A percentile compares a stretch with the other conserved stretches of the same genome.
phyloP scores from a whole-genome alignment of 2,113 vertebrate genomes.

The Corydoras maculifer region DNA sequence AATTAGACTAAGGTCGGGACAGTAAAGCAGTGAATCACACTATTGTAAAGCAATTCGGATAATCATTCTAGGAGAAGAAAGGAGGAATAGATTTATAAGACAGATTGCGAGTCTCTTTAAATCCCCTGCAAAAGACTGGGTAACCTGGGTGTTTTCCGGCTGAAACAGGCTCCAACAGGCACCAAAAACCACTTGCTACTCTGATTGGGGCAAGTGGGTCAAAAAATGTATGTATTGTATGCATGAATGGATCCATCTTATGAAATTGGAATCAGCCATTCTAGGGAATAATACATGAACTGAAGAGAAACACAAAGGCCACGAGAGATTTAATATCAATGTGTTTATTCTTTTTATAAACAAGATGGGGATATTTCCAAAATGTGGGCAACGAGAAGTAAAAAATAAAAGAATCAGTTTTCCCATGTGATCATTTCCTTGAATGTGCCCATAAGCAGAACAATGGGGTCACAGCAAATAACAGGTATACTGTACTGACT shows the following conservation, averaged over 20 bases:
- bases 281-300: not conserved
- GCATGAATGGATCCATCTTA: not conserved
- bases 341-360: slow-evolving; percentile 69
- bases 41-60: too few species aligned
- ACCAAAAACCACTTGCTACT: too few species aligned
- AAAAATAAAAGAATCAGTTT: slow-evolving; percentile 47
- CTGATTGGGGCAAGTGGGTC: too few species aligned
- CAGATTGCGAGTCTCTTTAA: too few species aligned
- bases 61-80: too few species aligned
- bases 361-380: slow-evolving; percentile 68
- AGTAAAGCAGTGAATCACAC: too few species aligned
- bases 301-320: slow-evolving; percentile 1
- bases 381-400: slow-evolving; percentile 63
- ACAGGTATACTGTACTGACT: slow-evolving; percentile 34
- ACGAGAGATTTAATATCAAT: slow-evolving; percentile 51
- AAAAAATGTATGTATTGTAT: not conserved
- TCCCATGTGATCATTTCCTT: slow-evolving; percentile 53
- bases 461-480: slow-evolving; percentile 54
- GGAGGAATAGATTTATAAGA: too few species aligned
- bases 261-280: not conserved
- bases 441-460: slow-evolving; percentile 48
- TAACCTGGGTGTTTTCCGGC: too few species aligned
- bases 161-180: too few species aligned
- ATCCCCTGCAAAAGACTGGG: too few species aligned
- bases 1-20: too few species aligned